Conservation (phyloP, 2,888 invertebrate genomes). For the Sepiola atlantica region DNA sequence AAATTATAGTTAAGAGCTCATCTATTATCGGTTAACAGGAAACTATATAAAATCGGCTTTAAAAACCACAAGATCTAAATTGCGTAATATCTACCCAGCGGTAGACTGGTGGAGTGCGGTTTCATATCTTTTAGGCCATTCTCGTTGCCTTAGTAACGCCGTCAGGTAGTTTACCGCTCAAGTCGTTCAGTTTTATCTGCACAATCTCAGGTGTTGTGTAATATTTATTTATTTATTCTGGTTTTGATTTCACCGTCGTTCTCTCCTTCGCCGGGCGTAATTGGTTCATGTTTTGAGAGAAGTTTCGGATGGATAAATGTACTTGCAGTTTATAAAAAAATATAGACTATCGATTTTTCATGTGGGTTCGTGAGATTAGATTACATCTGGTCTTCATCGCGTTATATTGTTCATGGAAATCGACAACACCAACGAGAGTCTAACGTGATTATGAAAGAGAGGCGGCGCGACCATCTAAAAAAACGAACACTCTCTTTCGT, state of each 20-base stretch:
- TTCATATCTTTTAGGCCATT: not conserved
- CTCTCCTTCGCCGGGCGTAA: not conserved
- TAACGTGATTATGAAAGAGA: not conserved
- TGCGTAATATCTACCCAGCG: not conserved
- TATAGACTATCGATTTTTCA: not conserved
- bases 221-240: too few species aligned
- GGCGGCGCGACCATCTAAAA: not conserved
- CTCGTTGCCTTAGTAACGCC: not conserved
- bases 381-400: not conserved
- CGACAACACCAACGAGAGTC: not conserved
- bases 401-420: not conserved
- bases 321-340: not conserved
- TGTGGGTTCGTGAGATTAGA: not conserved
- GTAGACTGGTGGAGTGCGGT: not conserved
- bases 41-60: not conserved
- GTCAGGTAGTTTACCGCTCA: not conserved
- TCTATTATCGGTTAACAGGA: not conserved
- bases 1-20: not conserved
- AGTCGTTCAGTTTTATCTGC: not conserved
- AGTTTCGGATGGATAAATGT: not conserved
- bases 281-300: not conserved
- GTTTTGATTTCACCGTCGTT: not conserved
- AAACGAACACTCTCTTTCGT: not conserved
- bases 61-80: not conserved
- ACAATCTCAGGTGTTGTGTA: not conserved